These are phyloP conservation scores for Myxocyprinus asiaticus DNA, from an alignment of 2,113 vertebrate species.

Conservation along the genomic window DNA sequence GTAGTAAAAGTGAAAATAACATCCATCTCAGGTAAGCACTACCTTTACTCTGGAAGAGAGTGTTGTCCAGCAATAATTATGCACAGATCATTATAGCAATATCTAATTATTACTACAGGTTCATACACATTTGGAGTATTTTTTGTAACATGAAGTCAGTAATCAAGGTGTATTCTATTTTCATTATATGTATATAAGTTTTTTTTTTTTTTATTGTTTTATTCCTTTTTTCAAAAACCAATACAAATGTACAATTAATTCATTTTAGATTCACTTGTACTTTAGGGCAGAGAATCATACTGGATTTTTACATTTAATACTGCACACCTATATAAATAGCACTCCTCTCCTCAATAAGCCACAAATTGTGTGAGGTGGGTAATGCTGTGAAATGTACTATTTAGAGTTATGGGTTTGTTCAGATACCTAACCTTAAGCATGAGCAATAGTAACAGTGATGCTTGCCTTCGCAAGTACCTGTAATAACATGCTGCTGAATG, in stretches of 20 bases:
- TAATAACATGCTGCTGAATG: too few species aligned
- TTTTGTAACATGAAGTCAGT: slow-evolving; percentile 57
- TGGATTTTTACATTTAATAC: too few species aligned
- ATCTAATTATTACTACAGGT: slow-evolving; percentile 36
- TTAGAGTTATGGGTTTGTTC: too few species aligned
- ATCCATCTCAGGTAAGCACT: slow-evolving; percentile 62
- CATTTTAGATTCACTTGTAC: not conserved
- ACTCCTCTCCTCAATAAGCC: too few species aligned
- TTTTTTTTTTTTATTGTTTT: slow-evolving; percentile 59
- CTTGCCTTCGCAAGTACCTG: too few species aligned
- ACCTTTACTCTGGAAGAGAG: slow-evolving; percentile 17
- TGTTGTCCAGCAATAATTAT: slow-evolving; percentile 36
- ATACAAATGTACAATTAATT: slow-evolving; percentile 61
- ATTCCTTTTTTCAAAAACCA: slow-evolving; percentile 65
- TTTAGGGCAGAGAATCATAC: too few species aligned
- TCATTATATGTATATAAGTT: slow-evolving; percentile 83
- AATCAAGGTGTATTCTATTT: slow-evolving; percentile 96
- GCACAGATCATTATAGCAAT: slow-evolving; percentile 35
- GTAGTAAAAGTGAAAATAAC: slow-evolving; percentile 2
- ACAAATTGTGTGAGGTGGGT: too few species aligned
- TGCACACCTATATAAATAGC: too few species aligned
- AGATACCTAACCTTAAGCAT: too few species aligned
- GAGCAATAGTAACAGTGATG: too few species aligned
- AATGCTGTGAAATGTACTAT: too few species aligned
- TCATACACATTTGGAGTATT: slow-evolving; percentile 51